Conservation (phyloP, 2,113 vertebrate species). For the Rallus limicola region DNA sequence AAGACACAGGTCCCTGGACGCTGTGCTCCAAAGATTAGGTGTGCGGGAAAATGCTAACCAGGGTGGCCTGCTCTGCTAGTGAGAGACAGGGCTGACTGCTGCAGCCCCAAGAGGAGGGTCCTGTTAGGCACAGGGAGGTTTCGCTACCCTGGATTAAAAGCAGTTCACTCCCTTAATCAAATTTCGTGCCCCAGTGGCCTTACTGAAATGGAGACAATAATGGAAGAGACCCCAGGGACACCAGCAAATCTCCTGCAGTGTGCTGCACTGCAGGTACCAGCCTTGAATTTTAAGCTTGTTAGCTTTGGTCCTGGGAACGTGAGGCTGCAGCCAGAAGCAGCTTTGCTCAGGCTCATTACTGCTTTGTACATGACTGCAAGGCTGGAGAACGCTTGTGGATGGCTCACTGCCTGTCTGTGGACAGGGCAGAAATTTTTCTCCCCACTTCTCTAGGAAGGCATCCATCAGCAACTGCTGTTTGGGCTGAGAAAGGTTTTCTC, state of each 20-base stretch:
- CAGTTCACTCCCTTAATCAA: not conserved
- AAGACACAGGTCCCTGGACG: not conserved
- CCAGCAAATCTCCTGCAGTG: not conserved
- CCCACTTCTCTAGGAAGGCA: not conserved
- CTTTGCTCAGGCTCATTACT: not conserved
- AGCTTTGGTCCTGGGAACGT: not conserved
- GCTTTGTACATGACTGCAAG: fast-evolving
- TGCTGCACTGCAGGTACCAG: not conserved
- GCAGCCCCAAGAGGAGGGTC: not conserved
- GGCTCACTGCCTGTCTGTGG: not conserved
- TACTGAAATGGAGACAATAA: not conserved
- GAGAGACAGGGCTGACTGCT: not conserved
- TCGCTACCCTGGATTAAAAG: not conserved
- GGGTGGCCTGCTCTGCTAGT: not conserved
- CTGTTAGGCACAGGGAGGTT: not conserved
- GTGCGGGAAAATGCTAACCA: not conserved
- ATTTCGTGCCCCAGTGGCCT: not conserved
- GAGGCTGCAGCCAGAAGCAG: fast-evolving
- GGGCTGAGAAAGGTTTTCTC: not conserved
- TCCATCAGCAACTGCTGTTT: not conserved
- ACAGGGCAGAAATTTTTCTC: not conserved
- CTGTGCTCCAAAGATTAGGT: not conserved
- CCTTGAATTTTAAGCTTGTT: not conserved
- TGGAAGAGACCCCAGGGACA: not conserved
- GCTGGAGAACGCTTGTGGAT: not conserved